Evolutionary conservation across 2,113 vertebrate genomes (phyloP), one percentile per base, ranked within the genome.

Genomic region (Caloenas nicobarica): DNA sequence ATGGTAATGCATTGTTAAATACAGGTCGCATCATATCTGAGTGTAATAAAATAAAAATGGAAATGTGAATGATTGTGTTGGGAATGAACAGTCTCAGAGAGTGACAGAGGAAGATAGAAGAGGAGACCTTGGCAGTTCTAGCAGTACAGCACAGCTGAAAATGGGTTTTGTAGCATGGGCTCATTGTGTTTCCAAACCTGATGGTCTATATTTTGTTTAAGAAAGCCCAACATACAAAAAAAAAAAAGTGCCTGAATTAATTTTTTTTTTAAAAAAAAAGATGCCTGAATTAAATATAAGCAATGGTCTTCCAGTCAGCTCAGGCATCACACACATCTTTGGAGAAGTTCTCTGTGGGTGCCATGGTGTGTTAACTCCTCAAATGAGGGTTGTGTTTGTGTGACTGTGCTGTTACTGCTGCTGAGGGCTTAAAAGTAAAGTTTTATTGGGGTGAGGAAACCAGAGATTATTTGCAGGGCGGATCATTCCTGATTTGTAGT

Each of bases 1-100:
- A 92, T 88, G 68, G 69, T 78, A 94, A 72, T 94, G 80, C 58
- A 50, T 88, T 95, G 88, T 95, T 91, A 95, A 96, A 89, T 93
- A 83, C 62, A 2, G 24, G 74, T 92, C 92, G 88, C 83, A 91
- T 93, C 90, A 48, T 86, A 81, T 36, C 86, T 74, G 58, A 91
- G 54, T 61, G 42, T 68, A 80, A 91, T 91, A 74, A 93, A 94
- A 95, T 91, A 57, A 79, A 81, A 94, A 81, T 57, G 70, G 62
- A 84, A 72, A 78, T 81, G 56, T 65, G 82, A 89, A 50, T 72
- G 82, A 81, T 92, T 96, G 56, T 84, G 86, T 83, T 82, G 80
- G 69, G 81, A 88, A 84, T 79, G 57, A 74, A 81, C 53, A 88
- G 89, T 91, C 71, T 93, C 10, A 0, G 77, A 73, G 58, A 58